Base-by-base conservation (phyloP, 2,113 vertebrate genomes). In the Verasper variegatus region DNA sequence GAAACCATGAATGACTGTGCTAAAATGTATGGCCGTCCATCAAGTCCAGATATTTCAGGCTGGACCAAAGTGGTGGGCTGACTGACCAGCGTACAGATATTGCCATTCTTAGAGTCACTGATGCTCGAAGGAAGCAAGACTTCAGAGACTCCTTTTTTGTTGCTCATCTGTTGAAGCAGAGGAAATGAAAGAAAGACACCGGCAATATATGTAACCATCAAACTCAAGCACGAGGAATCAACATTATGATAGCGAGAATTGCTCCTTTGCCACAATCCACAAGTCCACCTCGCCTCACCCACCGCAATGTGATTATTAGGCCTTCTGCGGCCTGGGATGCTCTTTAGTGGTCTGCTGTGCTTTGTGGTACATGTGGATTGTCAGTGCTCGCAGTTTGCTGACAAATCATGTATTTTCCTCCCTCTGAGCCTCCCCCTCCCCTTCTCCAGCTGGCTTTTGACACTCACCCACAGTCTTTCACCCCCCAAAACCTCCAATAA, bases 371-470 rank as follows among this genome's bases (percentile, higher is more conserved):
- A 52, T 68, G 68, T 40, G 71, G 68, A 82, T 71, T 57, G 61
- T 57, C 54, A 31, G 77, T 68, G 56, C 71, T 68, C 47, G 14
- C 64, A 84, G 59, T 89, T 79, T 88, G 86, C 91, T 91, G 90
- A 92, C 90, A 83, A 90, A 90, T 88, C 85, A 88, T 66, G 54
- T 81, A 74, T 66, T 82, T 75, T 82, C 74, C 82, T 70, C 65
- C 68, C 76, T 73, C 67, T 10, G 45, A 17, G 40, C 71, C 71
- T 40, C 85, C 74, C 73, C 71, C 45, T 84, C 74, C 76, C 77
- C 63, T 70, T 15, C 24, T 69, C 72, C 76, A 69, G 57, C 72
- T 23, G n/a, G 49, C 78, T 74, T 75, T 62, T 51, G 1, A 42
- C 76, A 63, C 71, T 81, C 63, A 77, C 73, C 59, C 83, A 71